phyloP scores from a whole-genome alignment of 1,140 invertebrate genomes.

The Caerostris extrusa region DNA sequence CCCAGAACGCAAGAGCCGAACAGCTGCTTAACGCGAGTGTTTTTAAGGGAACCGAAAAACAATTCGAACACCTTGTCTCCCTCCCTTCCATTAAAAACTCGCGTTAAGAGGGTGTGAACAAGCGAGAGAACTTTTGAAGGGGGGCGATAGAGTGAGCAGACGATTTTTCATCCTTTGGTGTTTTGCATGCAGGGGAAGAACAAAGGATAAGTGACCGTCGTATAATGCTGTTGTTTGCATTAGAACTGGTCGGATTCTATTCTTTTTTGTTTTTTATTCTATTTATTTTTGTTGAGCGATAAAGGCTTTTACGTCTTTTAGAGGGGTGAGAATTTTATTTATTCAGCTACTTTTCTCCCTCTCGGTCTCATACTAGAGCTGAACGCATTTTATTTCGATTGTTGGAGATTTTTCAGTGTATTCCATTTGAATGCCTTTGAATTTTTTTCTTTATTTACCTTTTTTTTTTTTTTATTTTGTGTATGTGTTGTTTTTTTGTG shows the following conservation, averaged over 20 bases:
- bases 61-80: constrained; percentile 30
- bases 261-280: background rate
- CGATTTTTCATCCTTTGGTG: constrained; percentile 41
- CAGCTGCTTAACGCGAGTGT: constrained; percentile 59
- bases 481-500: background rate
- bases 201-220: constrained; percentile 37
- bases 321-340: constrained; percentile 23
- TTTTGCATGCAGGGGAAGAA: constrained; percentile 4
- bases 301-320: constrained; percentile 24
- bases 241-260: constrained; percentile 5
- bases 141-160: background rate
- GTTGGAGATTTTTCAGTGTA: constrained; percentile 10
- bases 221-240: constrained; percentile 47
- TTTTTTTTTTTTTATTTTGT: background rate
- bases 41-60: constrained; percentile 17
- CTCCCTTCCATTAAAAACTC: constrained; percentile 63
- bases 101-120: constrained; percentile 55
- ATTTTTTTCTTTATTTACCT: background rate
- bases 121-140: background rate
- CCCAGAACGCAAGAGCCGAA: background rate
- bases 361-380: background rate
- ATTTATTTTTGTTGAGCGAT: background rate
- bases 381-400: constrained; percentile 27
- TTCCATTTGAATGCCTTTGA: background rate
- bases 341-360: background rate